These are phyloP conservation scores for Sebastes cheni DNA, from an alignment of 2,797 vertebrate genomes.

Conservation along the genomic window DNA sequence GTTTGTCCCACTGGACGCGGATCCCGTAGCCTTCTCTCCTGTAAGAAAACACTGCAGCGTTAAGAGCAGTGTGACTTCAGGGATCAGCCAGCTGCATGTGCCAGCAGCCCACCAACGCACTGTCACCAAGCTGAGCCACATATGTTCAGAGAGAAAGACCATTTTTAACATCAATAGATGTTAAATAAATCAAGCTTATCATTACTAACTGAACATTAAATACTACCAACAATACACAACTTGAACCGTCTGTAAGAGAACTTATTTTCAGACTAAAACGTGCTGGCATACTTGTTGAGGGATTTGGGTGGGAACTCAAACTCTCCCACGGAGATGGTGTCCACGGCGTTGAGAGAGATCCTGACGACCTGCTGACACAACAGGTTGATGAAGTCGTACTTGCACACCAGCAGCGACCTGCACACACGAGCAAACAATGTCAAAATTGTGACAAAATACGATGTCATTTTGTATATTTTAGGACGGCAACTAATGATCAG, in stretches of 20 bases:
- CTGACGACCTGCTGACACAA: conserved; percentile 93
- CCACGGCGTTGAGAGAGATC: conserved; percentile 88
- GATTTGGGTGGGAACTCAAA: conserved; percentile 96
- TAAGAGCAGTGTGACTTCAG: neutral
- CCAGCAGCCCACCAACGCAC: neutral
- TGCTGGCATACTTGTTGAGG: conserved; percentile 88
- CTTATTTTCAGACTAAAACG: neutral
- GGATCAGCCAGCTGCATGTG: neutral
- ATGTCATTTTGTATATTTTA: neutral
- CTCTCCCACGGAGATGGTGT: conserved; percentile 92
- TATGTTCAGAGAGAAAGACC: too few relatives aligned
- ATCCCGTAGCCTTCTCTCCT: conserved; percentile 92
- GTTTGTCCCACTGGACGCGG: conserved; percentile 95
- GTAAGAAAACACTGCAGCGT: neutral
- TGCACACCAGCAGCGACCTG: conserved; percentile 93
- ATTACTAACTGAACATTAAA: neutral
- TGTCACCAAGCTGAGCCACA: too few relatives aligned
- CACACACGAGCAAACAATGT: neutral
- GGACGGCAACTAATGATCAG: too few relatives aligned
- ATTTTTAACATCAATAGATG: neutral
- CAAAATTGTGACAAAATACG: neutral
- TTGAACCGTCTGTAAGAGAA: neutral
- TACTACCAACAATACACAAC: neutral
- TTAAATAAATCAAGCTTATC: neutral
- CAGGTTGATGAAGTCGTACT: conserved; percentile 97